These are phyloP conservation scores for Acrossocheilus fasciatus DNA, from an alignment of 2,797 vertebrate genomes.

Conservation along the genomic window DNA sequence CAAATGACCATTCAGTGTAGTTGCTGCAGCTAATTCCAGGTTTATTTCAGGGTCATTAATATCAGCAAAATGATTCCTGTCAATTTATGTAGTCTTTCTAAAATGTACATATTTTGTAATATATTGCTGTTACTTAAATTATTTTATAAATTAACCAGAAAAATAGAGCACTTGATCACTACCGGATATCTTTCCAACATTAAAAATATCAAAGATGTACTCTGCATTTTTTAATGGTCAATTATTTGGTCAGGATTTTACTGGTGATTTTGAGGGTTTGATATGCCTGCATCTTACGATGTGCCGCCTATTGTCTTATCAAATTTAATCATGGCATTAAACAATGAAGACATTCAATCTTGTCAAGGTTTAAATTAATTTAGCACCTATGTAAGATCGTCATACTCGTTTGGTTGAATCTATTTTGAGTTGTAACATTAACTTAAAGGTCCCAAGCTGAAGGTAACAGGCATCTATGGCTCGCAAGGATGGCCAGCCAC, in stretches of 20 bases:
- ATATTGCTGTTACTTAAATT: slow-evolving; percentile 76
- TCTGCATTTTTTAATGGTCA: not conserved
- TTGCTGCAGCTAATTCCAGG: slow-evolving; percentile 50
- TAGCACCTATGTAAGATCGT: slow-evolving; percentile 1
- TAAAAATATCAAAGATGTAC: not conserved
- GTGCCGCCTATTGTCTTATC: not conserved
- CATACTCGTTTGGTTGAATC: not conserved
- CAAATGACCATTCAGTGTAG: slow-evolving; percentile 37
- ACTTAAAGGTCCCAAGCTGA: slow-evolving; percentile 9
- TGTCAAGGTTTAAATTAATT: not conserved
- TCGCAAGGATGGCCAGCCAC: not conserved
- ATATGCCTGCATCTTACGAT: not conserved
- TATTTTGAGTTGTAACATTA: slow-evolving; percentile 17
- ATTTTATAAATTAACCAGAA: slow-evolving; percentile 72
- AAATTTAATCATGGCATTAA: not conserved
- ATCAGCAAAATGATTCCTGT: slow-evolving; percentile 41
- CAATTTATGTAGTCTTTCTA: slow-evolving; percentile 40
- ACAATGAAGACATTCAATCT: not conserved
- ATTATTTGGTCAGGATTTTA: not conserved
- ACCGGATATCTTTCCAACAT: slow-evolving; percentile 8
- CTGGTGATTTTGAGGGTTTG: not conserved
- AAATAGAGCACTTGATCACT: slow-evolving; percentile 35
- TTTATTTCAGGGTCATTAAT: slow-evolving; percentile 32
- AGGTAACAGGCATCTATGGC: not conserved
- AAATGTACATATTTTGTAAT: slow-evolving; percentile 77